A percentile compares a stretch with the other conserved stretches of the same genome.
These are phyloP conservation scores for Pseudanteris insignis DNA, from an alignment of 2,888 invertebrate genomes.

Conservation along the genomic window DNA sequence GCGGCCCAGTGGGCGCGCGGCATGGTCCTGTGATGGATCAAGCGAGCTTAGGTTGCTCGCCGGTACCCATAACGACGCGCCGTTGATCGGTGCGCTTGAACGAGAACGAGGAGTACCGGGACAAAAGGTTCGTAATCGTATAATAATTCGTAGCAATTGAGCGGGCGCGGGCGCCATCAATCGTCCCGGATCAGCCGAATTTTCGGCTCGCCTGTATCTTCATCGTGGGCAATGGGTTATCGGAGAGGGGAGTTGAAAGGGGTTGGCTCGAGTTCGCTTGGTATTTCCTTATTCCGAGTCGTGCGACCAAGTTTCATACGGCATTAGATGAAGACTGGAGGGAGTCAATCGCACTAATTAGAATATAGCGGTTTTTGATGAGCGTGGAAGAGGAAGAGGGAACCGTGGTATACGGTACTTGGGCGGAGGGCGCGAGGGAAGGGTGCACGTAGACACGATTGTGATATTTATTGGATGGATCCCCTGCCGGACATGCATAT, in stretches of 20 bases:
- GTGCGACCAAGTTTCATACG: constrained; percentile 5
- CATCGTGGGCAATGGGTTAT: too few species aligned
- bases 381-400: constrained; percentile 67
- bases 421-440: constrained; percentile 43
- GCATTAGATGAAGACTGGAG: constrained; percentile 21
- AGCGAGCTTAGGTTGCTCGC: constrained; percentile 3
- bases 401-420: constrained; percentile 51
- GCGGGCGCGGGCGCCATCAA: too few species aligned
- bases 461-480: constrained; percentile 64
- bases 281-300: constrained; percentile 14
- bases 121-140: constrained; percentile 12
- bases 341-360: constrained; percentile 55
- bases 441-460: constrained; percentile 51
- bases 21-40: constrained; percentile 11
- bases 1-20: too few species aligned
- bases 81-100: constrained; percentile 16
- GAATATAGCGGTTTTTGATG: constrained; percentile 67
- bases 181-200: background rate
- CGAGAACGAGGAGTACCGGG: constrained; percentile 4
- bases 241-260: too few species aligned
- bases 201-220: too few species aligned
- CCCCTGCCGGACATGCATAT: constrained; percentile 66
- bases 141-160: too few species aligned
- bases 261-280: too few species aligned
- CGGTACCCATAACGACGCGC: constrained; percentile 4